Evolutionary conservation across 1,140 invertebrate species (phyloP).

Genomic region (Rhopalosiphum padi): DNA sequence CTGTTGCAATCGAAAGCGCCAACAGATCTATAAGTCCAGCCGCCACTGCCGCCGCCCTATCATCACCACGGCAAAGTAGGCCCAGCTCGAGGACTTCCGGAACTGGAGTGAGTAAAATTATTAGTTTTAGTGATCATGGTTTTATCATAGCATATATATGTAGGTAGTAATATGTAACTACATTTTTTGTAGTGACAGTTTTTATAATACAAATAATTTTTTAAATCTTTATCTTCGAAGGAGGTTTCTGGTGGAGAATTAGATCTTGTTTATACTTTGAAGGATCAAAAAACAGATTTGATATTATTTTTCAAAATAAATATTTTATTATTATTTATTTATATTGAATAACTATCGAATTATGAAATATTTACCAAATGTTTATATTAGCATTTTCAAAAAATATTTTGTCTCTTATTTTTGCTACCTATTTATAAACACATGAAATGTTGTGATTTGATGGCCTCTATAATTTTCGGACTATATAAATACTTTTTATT

Average conservation of each 20-base stretch:
- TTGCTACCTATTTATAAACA: background rate
- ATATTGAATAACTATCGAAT: background rate
- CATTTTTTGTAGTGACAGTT: background rate
- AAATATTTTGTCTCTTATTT: background rate
- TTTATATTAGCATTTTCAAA: background rate
- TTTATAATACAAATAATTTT: background rate
- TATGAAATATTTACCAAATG: background rate
- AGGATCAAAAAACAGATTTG: background rate
- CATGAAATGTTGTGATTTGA: background rate
- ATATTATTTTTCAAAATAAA: background rate
- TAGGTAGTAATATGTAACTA: background rate
- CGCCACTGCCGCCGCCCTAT: conserved; percentile 41
- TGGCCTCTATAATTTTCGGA: too few species aligned
- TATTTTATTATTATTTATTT: background rate
- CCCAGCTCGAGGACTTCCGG: conserved; percentile 62
- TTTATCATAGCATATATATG: background rate
- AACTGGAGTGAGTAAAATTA: background rate
- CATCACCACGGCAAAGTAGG: conserved; percentile 64
- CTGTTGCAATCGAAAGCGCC: conserved; percentile 60
- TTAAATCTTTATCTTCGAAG: background rate
- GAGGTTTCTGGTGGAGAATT: background rate
- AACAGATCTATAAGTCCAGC: conserved; percentile 53
- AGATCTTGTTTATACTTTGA: background rate
- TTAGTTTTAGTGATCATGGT: background rate
- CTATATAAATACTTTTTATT: too few species aligned